Evolutionary conservation across 2,888 invertebrate genomes (phyloP).

Genomic region (Uloborus plumipes): DNA sequence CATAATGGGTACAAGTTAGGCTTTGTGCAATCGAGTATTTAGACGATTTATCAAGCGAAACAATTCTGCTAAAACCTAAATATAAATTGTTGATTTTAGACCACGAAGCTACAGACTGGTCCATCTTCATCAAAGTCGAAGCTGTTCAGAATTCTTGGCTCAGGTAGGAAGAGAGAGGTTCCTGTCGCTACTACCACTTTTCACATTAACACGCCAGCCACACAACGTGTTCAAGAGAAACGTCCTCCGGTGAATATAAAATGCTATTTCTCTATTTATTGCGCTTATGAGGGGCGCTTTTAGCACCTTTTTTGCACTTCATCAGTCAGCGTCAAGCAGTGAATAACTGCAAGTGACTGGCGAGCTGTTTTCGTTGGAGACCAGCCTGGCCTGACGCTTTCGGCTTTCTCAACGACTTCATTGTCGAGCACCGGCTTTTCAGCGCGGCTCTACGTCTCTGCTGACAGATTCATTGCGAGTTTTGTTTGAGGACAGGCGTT

Average conservation of each 20-base stretch:
- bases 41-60: no score
- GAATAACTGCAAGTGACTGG: slow-evolving; percentile 11
- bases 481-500: neutral
- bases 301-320: slow-evolving; percentile 44
- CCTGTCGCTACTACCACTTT: slow-evolving; percentile 28
- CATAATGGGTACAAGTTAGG: no score
- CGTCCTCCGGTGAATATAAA: slow-evolving; percentile 11
- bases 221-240: slow-evolving; percentile 27
- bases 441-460: neutral
- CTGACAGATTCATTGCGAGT: slow-evolving; percentile 17
- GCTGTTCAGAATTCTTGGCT: slow-evolving; percentile 26
- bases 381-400: neutral
- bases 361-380: slow-evolving; percentile 13
- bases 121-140: slow-evolving; percentile 39
- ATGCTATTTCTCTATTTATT: slow-evolving; percentile 40
- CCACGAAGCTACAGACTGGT: neutral
- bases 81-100: no score
- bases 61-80: no score
- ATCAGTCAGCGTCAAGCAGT: slow-evolving; percentile 32
- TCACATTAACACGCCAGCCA: slow-evolving; percentile 31
- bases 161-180: slow-evolving; percentile 9
- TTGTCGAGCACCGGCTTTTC: slow-evolving; percentile 1
- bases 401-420: slow-evolving; percentile 11
- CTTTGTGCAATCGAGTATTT: no score
- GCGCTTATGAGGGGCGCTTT: slow-evolving; percentile 27